Conservation (phyloP, 2,113 vertebrate genomes). For the Cottus gobio region DNA sequence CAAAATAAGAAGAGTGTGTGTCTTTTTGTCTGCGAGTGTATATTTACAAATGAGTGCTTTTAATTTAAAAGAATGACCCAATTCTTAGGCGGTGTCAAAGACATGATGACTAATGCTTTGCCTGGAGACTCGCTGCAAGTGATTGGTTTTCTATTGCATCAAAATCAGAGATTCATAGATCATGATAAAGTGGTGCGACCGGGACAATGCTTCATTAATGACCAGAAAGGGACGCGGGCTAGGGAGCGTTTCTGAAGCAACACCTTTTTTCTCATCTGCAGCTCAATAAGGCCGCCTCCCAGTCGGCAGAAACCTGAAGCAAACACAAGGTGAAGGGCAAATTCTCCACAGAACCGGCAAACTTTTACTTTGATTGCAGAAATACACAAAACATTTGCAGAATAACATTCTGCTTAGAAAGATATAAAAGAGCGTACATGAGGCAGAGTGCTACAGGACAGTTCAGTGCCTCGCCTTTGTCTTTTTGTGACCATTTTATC, state of each 20-base stretch:
- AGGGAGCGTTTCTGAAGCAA: constrained; percentile 56
- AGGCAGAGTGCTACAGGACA: constrained; percentile 3
- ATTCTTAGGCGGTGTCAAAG: constrained; percentile 84
- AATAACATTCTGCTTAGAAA: constrained; percentile 1
- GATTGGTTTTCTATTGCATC: constrained; percentile 87
- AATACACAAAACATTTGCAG: constrained; percentile 15
- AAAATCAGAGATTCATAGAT: constrained; percentile 87
- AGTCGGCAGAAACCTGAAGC: constrained; percentile 32
- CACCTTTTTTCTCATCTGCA: constrained; percentile 55
- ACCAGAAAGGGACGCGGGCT: constrained; percentile 60
- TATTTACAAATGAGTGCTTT: constrained; percentile 87
- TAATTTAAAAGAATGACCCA: constrained; percentile 87
- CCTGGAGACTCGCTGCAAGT: constrained; percentile 81
- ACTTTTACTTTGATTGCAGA: constrained; percentile 32
- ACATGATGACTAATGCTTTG: constrained; percentile 86
- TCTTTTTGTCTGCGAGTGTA: constrained; percentile 78
- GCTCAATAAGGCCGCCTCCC: constrained; percentile 49
- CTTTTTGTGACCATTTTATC: constrained; percentile 40
- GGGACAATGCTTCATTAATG: constrained; percentile 82
- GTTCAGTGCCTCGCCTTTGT: neutral
- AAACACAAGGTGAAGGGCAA: constrained; percentile 46
- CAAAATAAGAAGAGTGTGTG: constrained; percentile 80
- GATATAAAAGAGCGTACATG: constrained; percentile 3
- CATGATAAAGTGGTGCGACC: constrained; percentile 81
- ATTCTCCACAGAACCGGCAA: constrained; percentile 28